Conservation (phyloP, 2,797 vertebrate genomes). For the Decapterus maruadsi region DNA sequence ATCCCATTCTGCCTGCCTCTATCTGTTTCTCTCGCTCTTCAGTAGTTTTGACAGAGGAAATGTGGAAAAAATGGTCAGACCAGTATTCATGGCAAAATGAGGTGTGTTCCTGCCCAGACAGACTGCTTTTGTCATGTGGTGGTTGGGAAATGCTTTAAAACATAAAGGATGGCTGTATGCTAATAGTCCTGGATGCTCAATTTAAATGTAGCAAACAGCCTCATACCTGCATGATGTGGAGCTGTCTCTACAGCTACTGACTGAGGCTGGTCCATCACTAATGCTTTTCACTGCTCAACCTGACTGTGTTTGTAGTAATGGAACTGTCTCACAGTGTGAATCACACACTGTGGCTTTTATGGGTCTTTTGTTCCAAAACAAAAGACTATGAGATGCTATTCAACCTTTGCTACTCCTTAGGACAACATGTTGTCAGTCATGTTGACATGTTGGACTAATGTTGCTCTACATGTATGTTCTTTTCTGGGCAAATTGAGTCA, state of each 20-base stretch:
- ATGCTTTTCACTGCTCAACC: not conserved
- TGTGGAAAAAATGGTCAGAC: slow-evolving; percentile 6
- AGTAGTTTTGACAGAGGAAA: slow-evolving; percentile 12
- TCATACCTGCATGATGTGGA: not conserved
- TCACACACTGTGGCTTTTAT: not conserved
- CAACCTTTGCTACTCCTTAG: not conserved
- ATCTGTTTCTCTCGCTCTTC: slow-evolving; percentile 19
- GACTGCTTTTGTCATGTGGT: slow-evolving; percentile 3
- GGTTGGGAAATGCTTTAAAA: not conserved
- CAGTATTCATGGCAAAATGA: slow-evolving; percentile 22
- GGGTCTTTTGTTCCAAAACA: not conserved
- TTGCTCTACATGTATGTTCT: not conserved
- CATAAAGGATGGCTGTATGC: slow-evolving; percentile 2
- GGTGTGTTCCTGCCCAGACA: slow-evolving; percentile 11
- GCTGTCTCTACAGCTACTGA: not conserved
- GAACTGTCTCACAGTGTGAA: not conserved
- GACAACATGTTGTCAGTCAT: not conserved
- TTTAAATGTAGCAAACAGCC: not conserved
- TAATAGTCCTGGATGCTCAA: slow-evolving; percentile 27
- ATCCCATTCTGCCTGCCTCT: slow-evolving; percentile 43
- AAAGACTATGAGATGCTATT: not conserved
- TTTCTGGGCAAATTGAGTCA: too few relatives aligned
- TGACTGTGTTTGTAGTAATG: not conserved
- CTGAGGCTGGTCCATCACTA: slow-evolving; percentile 1
- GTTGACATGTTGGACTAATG: not conserved